Evolutionary conservation across 2,888 invertebrate genomes (phyloP).

Genomic region (Drosophila tanythrix): DNA sequence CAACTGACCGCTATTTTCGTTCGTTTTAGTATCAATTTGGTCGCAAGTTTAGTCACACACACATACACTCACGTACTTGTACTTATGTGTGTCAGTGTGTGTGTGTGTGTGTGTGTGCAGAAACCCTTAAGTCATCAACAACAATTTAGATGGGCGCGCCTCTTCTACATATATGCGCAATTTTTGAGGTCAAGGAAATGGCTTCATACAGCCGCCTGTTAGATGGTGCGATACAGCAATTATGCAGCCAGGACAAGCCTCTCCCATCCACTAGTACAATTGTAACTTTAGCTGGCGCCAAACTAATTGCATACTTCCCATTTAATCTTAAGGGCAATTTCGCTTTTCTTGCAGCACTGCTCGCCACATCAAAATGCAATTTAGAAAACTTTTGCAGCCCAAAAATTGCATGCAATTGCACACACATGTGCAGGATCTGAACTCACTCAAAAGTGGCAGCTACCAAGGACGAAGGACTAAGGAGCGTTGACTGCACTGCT

Average conservation of each 20-base stretch:
- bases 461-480: slow-evolving; percentile 35
- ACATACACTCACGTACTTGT: slow-evolving; percentile 14
- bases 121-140: slow-evolving; percentile 75
- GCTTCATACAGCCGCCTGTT: slow-evolving; percentile 35
- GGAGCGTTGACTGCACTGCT: slow-evolving; percentile 36
- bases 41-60: slow-evolving; percentile 64
- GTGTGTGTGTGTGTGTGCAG: slow-evolving; percentile 24
- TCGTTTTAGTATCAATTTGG: slow-evolving; percentile 75
- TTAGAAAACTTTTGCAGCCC: slow-evolving; percentile 65
- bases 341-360: slow-evolving; percentile 49
- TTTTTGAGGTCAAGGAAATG: slow-evolving; percentile 80
- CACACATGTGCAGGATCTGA: slow-evolving; percentile 51
- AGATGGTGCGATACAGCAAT: slow-evolving; percentile 23
- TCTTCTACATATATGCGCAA: slow-evolving; percentile 16
- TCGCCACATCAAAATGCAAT: slow-evolving; percentile 57
- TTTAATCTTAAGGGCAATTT: slow-evolving; percentile 78
- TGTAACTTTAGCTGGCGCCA: slow-evolving; percentile 42
- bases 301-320: slow-evolving; percentile 61
- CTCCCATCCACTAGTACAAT: not conserved
- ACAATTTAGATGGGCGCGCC: slow-evolving; percentile 51
- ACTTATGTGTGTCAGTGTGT: slow-evolving; percentile 33
- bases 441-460: slow-evolving; percentile 16
- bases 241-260: slow-evolving; percentile 33
- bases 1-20: slow-evolving; percentile 39
- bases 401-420: slow-evolving; percentile 76